These are phyloP conservation scores for Megaceryle torquata DNA, from an alignment of 2,113 vertebrate species.

Conservation along the genomic window DNA sequence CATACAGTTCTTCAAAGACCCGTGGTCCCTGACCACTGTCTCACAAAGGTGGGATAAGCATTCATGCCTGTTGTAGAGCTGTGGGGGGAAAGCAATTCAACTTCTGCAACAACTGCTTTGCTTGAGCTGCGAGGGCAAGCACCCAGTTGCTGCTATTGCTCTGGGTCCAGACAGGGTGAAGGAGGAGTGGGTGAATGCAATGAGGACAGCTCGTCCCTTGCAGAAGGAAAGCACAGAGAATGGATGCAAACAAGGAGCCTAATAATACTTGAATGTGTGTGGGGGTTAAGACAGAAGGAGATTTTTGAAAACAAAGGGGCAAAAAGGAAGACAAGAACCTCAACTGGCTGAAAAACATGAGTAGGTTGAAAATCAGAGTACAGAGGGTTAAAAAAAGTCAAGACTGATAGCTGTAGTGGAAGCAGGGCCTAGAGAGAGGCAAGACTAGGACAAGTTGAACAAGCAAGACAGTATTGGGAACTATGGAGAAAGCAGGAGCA, in stretches of 20 bases:
- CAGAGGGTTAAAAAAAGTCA: background rate
- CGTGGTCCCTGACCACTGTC: background rate
- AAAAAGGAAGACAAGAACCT: background rate
- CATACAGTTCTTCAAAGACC: background rate
- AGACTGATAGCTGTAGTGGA: background rate
- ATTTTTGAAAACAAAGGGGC: background rate
- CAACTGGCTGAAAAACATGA: background rate
- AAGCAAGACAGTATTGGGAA: background rate
- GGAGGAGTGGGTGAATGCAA: background rate
- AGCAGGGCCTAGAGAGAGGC: background rate
- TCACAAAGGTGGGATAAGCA: background rate
- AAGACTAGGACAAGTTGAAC: background rate
- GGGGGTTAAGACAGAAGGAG: background rate
- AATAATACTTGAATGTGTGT: background rate
- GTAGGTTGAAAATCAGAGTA: background rate
- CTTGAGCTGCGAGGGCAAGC: background rate
- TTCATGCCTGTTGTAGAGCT: background rate
- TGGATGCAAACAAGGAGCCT: background rate
- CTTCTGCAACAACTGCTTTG: background rate
- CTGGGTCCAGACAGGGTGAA: background rate
- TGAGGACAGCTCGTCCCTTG: background rate
- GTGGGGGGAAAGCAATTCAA: background rate
- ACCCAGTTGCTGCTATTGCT: accelerated
- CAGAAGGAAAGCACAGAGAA: background rate
- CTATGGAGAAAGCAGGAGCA: background rate